A percentile compares a stretch with the other conserved stretches of the same genome.
Conservation (phyloP, 1,140 invertebrate genomes). For the Neotoxoptera formosana region DNA sequence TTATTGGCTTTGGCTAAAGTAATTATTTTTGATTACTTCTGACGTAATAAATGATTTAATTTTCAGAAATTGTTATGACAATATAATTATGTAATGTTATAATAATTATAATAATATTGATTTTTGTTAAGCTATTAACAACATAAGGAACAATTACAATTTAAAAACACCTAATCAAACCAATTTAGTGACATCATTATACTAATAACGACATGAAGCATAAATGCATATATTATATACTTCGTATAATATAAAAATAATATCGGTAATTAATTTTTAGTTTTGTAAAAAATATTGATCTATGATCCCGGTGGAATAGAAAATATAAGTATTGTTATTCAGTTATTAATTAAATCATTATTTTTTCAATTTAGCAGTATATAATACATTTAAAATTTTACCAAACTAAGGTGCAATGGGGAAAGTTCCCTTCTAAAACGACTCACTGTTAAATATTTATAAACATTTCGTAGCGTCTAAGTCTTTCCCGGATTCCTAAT, state of each 20-base stretch:
- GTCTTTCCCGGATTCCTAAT: neutral
- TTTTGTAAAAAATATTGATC: no score
- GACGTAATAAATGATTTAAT: neutral
- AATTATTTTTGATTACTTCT: neutral
- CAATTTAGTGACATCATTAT: neutral
- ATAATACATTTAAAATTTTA: no score
- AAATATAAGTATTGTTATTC: no score
- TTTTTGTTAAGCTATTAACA: neutral
- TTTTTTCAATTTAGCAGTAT: no score
- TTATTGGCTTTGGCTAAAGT: neutral
- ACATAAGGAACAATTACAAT: neutral
- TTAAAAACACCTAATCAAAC: neutral
- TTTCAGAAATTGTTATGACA: neutral
- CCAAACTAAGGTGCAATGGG: no score
- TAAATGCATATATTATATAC: neutral
- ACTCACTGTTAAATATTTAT: no score
- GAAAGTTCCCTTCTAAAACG: no score
- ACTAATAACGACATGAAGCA: neutral
- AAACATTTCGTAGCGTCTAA: no score
- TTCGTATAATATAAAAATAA: neutral
- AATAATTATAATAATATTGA: neutral
- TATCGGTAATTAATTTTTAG: neutral
- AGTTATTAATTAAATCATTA: no score
- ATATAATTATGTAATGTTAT: neutral
- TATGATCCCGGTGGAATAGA: no score